phyloP scores from a whole-genome alignment of 35 echinoderm and acorn worm species.

The Anneissia japonica region DNA sequence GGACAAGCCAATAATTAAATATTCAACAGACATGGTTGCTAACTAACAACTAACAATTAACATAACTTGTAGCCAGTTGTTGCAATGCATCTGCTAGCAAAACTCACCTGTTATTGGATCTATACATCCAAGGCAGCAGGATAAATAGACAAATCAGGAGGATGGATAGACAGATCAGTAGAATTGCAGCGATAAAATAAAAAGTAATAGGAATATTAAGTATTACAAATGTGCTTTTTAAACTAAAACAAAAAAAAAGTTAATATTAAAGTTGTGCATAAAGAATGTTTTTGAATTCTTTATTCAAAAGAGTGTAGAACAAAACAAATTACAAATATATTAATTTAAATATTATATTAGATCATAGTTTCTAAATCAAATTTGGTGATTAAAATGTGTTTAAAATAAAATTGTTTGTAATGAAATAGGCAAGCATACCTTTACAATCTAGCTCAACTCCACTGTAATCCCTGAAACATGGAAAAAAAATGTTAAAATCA shows the following conservation, averaged over 20 bases:
- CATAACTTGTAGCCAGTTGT: neutral
- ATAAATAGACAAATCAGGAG: neutral
- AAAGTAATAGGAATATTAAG: neutral
- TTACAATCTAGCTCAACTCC: neutral
- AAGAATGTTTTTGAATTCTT: too few species aligned
- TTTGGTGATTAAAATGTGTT: too few species aligned
- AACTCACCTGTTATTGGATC: neutral
- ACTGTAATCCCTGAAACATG: neutral
- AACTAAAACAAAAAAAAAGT: too few species aligned
- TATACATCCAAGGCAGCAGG: neutral
- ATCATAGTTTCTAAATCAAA: too few species aligned
- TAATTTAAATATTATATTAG: too few species aligned
- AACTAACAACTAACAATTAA: neutral
- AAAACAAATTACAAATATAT: too few species aligned
- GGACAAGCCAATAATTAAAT: too few species aligned
- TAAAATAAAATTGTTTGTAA: too few species aligned
- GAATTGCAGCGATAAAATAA: neutral
- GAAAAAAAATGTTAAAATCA: neutral
- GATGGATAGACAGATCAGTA: neutral
- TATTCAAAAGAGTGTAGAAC: too few species aligned
- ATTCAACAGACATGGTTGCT: too few species aligned
- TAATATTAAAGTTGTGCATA: too few species aligned
- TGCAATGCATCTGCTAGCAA: neutral
- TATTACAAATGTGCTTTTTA: too few species aligned
- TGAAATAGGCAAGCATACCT: neutral